Evolutionary conservation across 2,888 invertebrate species (phyloP).

Genomic region (Julus scanicus): DNA sequence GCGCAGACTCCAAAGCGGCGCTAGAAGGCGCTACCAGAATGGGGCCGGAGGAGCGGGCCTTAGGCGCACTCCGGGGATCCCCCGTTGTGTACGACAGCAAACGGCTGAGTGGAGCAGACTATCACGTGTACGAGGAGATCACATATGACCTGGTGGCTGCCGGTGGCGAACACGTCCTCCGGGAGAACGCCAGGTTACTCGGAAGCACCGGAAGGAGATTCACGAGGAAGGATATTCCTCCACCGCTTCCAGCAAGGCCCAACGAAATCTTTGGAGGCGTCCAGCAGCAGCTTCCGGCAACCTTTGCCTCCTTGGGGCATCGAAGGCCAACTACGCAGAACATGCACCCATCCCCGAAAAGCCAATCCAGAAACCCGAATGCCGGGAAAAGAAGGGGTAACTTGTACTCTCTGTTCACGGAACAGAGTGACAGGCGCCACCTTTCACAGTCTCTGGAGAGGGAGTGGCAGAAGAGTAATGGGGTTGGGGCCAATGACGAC

Average conservation of each 20-base stretch:
- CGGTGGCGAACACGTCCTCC: not conserved
- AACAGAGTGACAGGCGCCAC: conserved; percentile 62
- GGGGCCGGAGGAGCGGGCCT: not conserved
- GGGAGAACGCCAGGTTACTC: not conserved
- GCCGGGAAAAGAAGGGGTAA: conserved; percentile 62
- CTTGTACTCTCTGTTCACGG: conserved; percentile 63
- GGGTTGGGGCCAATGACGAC: conserved; percentile 57
- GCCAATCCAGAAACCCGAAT: not conserved
- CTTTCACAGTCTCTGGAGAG: conserved; percentile 63
- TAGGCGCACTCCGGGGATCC: conserved; percentile 54
- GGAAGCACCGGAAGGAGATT: not conserved
- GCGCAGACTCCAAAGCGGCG: conserved; percentile 54
- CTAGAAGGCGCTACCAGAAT: not conserved
- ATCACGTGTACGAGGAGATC: conserved; percentile 65
- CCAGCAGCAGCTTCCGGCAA: conserved; percentile 15
- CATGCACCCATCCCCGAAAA: not conserved
- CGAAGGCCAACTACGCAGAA: not conserved
- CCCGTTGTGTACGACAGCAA: conserved; percentile 54
- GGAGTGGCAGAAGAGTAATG: conserved; percentile 59
- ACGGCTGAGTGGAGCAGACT: conserved; percentile 60
- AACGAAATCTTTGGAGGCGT: conserved; percentile 54
- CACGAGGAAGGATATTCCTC: conserved; percentile 58
- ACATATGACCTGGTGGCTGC: conserved; percentile 61
- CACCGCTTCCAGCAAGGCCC: conserved; percentile 62
- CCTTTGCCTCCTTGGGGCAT: conserved; percentile 51